Percentiles rank a stretch among this genome's conserved stretches.
Conservation (phyloP, 53 echinoderm and acorn worm species). For the Echinometra lucunter region DNA sequence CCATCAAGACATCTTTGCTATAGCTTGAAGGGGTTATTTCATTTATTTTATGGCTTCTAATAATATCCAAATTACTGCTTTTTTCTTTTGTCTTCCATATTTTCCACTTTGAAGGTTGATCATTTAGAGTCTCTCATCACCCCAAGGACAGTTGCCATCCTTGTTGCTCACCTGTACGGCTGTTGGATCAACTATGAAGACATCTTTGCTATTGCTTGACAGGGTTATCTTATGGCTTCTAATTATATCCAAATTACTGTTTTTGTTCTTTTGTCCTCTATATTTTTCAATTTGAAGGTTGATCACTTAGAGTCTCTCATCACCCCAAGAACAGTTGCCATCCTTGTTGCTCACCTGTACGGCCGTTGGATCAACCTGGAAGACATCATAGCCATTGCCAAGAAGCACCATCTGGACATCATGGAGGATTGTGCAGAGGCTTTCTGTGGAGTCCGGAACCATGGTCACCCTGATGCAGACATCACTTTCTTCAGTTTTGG, state of each 20-base stretch:
- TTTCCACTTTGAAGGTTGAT: slow-evolving; percentile 47
- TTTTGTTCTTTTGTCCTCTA: too few species aligned
- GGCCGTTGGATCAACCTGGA: slow-evolving; percentile 86
- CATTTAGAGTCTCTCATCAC: slow-evolving; percentile 76
- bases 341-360: slow-evolving; percentile 87
- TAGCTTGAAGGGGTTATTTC: too few species aligned
- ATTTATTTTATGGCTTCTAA: too few species aligned
- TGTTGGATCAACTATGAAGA: too few species aligned
- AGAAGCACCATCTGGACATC: slow-evolving; percentile 73
- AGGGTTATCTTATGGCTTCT: too few species aligned
- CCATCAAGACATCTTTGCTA: too few species aligned
- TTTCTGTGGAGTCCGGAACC: slow-evolving; percentile 79
- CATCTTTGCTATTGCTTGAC: too few species aligned
- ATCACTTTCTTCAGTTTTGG: slow-evolving; percentile 91
- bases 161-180: slow-evolving; percentile 90
- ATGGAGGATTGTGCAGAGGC: slow-evolving; percentile 91
- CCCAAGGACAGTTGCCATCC: slow-evolving; percentile 83
- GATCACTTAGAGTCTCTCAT: slow-evolving; percentile 78
- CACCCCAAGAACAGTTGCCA: slow-evolving; percentile 81
- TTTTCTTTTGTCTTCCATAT: too few species aligned
- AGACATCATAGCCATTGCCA: slow-evolving; percentile 75
- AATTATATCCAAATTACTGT: too few species aligned
- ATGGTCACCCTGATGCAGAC: slow-evolving; percentile 84
- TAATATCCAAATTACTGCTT: too few species aligned
- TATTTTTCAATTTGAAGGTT: background rate